Base-by-base conservation (phyloP, 2,113 vertebrate genomes). In the Barbus barbus region DNA sequence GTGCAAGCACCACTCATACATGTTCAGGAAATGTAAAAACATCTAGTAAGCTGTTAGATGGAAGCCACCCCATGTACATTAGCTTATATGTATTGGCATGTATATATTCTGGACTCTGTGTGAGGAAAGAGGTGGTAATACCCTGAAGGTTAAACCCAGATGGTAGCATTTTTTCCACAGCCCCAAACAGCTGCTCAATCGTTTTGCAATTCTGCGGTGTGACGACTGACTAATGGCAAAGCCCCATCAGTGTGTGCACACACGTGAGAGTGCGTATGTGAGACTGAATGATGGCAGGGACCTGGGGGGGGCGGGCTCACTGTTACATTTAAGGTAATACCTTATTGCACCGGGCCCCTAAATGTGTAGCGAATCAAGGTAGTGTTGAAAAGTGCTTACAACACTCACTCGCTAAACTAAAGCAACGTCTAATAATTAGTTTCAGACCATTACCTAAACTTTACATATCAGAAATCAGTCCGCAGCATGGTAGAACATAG, bases 381-480 rank as follows among this genome's bases (percentile, higher is more conserved):
- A 83, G 89, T 87, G 92, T 72, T 93, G 93, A 94, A 93, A 93
- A 86, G 78, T 74, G 63, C 88, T 92, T 71, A 83, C 88, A 91
- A 88, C 89, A 91, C 80, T 77, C 85, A 73, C 28, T 67, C 81
- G 80, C 86, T 81, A 69, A 71, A 81, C 61, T 76, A 58, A 74
- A 67, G 74, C 53, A 56, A 63, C 31, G 44, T 69, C 80, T 24
- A 4, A 24, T 60, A 78, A 61, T 80, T 72, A n/a, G 71, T 22
- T 71, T 74, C 31, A 73, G 44, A 80, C 56, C 83, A 78, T 74
- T 76, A 31, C 75, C 71, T 74, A 69, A 36, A 24, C 77, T 86
- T 78, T 46, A 75, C 60, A 80, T 67, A 80, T 67, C 41, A 67
- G 78, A 67, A 80, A 80, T 65, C 18, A 28, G 78, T 31, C 41